Evolutionary conservation across 1,140 invertebrate species (phyloP), one percentile per base, ranked within the genome.

Genomic region (Phymorhynchus buccinoides): DNA sequence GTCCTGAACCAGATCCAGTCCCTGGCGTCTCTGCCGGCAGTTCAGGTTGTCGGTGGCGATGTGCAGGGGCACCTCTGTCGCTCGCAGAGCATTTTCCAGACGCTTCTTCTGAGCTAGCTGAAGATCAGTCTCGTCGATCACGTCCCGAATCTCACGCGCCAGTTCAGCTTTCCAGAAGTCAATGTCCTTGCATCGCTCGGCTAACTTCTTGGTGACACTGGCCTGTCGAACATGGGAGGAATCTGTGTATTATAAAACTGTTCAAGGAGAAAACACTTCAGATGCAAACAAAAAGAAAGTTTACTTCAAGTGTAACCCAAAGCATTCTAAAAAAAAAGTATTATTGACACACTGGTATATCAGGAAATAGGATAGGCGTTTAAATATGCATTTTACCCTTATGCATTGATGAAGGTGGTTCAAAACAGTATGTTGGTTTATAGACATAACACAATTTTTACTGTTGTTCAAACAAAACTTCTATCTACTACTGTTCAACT

Each of bases 1-100:
- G 91, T 98, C 97, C 37, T 96, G 94, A 0, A 97, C 96, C 41
- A 97, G 92, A 93, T 98, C 97, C 0, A 96, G 95, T 86, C 96
- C 96, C 52, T 96, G 94, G 78, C 97, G 94, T 42, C 95, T 95
- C 18, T 96, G 95, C 52, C 97, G 94, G 82, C 96, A 94, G 78
- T 96, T 95, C 32, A 98, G 92, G 92, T 93, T 94, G 85, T 94
- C 93, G 62, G 93, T 93, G 37, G 92, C 89, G 83, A 94, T 94
- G 79, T 94, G 93, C 42, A 93, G 89, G 27, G 93, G 92, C 35
- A 93, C 87, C 86, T 93, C 93, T 52, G 92, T 93, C 12, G 93
- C 90, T 78, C 91, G 80, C 18, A 93, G 85, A n/a, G 91, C 93
- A 88, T 93, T 91, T 86, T 93, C 93, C 66, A 94, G 87, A 30